Conservation (phyloP, 2,113 vertebrate species). For the Anser brachyrhynchus region DNA sequence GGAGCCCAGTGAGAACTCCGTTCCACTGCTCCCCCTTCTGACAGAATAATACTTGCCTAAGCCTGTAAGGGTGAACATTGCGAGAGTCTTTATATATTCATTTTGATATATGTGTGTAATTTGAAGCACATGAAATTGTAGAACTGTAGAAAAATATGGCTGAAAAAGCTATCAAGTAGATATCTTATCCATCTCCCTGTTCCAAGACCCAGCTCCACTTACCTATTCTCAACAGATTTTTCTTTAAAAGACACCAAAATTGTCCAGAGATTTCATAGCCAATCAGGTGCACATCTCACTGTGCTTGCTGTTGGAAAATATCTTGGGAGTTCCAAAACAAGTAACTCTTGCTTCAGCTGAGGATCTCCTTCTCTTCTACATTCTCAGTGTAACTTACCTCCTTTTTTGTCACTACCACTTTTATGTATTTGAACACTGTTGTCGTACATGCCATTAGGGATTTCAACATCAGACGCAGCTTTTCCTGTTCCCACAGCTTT, state of each 20-base stretch:
- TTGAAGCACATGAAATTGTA: background rate
- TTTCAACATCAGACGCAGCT: background rate
- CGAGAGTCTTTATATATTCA: background rate
- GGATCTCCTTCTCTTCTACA: background rate
- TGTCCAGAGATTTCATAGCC: background rate
- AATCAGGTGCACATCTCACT: background rate
- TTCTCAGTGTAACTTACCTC: background rate
- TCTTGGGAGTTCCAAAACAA: background rate
- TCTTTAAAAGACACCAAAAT: background rate
- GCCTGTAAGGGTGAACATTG: background rate
- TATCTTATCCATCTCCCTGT: background rate
- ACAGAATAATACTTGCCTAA: background rate
- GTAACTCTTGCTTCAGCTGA: background rate
- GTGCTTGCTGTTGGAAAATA: background rate
- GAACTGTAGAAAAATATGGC: background rate
- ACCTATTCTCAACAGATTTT: background rate
- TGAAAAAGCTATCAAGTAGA: background rate
- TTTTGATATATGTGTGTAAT: background rate
- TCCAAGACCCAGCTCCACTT: background rate
- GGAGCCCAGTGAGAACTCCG: background rate
- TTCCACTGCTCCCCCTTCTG: background rate
- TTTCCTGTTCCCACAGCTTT: background rate
- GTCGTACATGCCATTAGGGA: background rate
- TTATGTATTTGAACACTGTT: background rate
- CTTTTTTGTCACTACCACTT: background rate